A percentile compares a stretch with the other conserved stretches of the same genome.
phyloP scores from a whole-genome alignment of 2,888 invertebrate species.

The Rhyacophila evoluta region DNA sequence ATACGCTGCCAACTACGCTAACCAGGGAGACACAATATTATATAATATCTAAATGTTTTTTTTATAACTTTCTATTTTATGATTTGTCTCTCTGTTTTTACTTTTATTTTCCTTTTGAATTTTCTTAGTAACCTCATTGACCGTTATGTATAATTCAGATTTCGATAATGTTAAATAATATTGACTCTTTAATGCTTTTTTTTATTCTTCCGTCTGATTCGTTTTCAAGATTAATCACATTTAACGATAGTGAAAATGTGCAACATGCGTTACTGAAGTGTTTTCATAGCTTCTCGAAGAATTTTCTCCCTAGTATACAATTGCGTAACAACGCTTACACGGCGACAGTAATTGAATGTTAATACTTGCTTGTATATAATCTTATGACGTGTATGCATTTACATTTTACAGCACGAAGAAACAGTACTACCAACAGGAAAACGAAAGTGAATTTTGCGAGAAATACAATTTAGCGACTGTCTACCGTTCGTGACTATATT shows the following conservation, averaged over 20 bases:
- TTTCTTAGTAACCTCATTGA: too few species aligned
- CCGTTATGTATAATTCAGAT: too few species aligned
- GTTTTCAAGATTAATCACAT: too few species aligned
- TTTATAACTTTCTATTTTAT: too few species aligned
- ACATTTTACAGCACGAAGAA: neutral
- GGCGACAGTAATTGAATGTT: neutral
- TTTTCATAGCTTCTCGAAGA: neutral
- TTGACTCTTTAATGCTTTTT: too few species aligned
- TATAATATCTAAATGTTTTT: too few species aligned
- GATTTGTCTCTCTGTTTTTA: too few species aligned
- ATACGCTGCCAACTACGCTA: too few species aligned
- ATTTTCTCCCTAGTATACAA: neutral
- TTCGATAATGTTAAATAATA: too few species aligned
- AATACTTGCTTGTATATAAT: neutral
- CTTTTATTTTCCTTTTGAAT: too few species aligned
- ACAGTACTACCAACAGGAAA: neutral
- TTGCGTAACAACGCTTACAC: conserved; percentile 1
- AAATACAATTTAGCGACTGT: neutral
- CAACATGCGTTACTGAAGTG: neutral
- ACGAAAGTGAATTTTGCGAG: neutral
- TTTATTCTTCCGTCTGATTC: too few species aligned
- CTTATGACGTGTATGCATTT: neutral
- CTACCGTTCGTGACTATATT: neutral
- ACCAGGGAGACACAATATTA: too few species aligned
- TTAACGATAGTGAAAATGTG: neutral